Base-by-base conservation (phyloP, 2,888 invertebrate genomes). In the Priocnemis perturbator region DNA sequence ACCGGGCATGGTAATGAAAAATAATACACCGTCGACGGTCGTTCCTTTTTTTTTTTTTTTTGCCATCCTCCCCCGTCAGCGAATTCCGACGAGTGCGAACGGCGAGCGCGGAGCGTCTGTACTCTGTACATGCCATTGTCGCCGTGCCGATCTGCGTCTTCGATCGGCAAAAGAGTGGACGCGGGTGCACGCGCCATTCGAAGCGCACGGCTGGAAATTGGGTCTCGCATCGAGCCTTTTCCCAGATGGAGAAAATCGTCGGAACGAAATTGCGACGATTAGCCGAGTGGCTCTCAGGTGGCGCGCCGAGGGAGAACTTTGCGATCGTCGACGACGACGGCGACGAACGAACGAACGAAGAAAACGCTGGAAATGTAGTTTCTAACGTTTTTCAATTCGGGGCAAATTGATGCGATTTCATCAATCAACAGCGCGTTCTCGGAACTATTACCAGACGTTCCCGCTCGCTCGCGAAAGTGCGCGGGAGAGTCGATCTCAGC, bases 381-480 rank as follows among this genome's bases (percentile, higher is more conserved):
- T 20, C 44, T 23, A 37, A 64, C 19, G 37, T 60, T 57, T 55
- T 55, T 71, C 61, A 67, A 67, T 67, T 67, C 52, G 47, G 59
- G 57, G 52, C 44, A 21, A 23, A 52, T 44, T 15, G n/a, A 17
- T 50, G 50, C 59, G 65, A 67, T 66, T 64, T 63, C 71, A 72
- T 72, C 78, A 61, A 77, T 77, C 77, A 69, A 69, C 69, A 65
- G 61, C 53, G 37, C 62, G 63, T 72, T 64, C 67, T 57, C 53
- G 68, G 68, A 77, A 77, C 72, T 57, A 72, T 74, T 64, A 60
- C 61, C 20, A 56, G 69, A 77, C 74, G 78, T 37, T 37, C 11
- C 1, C 37, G 11, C 1, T 11, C 11, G 37, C 14, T 37, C 11
- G 37, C 37, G 37, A 37, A 37, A 11, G 37, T 37, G 37, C 14